Percentiles rank a stretch among this genome's conserved stretches.
Evolutionary conservation across 2,888 invertebrate genomes (phyloP).

Genomic region (Drosophila neotestacea): DNA sequence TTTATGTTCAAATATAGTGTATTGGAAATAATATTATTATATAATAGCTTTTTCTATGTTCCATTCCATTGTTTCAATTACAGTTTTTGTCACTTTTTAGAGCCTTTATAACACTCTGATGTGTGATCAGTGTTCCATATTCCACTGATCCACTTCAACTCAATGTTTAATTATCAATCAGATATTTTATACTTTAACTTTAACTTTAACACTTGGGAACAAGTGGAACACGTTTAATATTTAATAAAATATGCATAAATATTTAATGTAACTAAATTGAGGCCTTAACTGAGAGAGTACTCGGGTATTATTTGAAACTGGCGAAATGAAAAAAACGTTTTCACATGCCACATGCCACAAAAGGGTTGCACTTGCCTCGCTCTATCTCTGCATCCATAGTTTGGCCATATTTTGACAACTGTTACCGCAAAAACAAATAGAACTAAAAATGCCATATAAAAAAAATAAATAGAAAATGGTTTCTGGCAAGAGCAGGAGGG

Average conservation of each 20-base stretch:
- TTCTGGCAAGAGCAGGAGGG: neutral
- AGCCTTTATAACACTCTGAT: no score
- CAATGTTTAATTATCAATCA: neutral
- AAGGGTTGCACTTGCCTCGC: conserved; percentile 21
- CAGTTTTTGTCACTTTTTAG: neutral
- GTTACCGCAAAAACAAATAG: conserved; percentile 69
- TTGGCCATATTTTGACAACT: conserved; percentile 77
- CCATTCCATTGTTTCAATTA: conserved; percentile 3
- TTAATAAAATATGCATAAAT: conserved; percentile 6
- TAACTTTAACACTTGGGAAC: conserved; percentile 5
- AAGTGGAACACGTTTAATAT: conserved; percentile 8
- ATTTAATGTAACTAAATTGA: conserved; percentile 1
- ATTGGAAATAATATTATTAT: no score
- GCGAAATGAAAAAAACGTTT: conserved; percentile 17
- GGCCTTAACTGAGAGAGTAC: conserved; percentile 1
- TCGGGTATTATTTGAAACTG: neutral
- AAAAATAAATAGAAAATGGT: neutral
- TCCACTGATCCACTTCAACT: conserved; percentile 1
- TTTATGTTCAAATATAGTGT: no score
- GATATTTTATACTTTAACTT: neutral
- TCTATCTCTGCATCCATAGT: conserved; percentile 34
- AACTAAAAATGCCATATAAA: conserved; percentile 53
- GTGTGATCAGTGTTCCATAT: neutral
- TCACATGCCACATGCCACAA: conserved; percentile 19
- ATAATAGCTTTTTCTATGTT: neutral